A percentile compares a stretch with the other conserved stretches of the same genome.
phyloP scores from a whole-genome alignment of 2,888 invertebrate genomes.

The Yponomeuta sedellus region DNA sequence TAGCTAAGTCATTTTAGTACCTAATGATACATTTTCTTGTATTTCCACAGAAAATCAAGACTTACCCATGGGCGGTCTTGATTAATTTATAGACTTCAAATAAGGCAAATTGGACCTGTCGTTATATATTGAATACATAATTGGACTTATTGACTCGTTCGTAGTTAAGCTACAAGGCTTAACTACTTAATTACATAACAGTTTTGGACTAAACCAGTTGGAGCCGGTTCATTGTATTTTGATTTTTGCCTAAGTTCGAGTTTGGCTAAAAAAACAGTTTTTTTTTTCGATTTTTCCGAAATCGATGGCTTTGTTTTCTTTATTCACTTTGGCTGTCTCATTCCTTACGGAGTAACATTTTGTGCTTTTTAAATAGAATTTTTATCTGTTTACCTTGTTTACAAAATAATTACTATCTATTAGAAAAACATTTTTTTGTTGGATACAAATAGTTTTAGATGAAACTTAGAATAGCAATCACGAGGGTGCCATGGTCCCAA shows the following conservation, averaged over 20 bases:
- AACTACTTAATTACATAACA: conserved; percentile 4
- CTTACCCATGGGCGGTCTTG: conserved; percentile 11
- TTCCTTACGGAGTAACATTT: too few relatives aligned
- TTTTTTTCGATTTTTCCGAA: background rate
- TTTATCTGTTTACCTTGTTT: too few relatives aligned
- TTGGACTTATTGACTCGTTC: background rate
- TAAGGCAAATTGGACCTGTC: conserved; percentile 10
- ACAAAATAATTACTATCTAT: too few relatives aligned
- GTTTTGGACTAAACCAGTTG: background rate
- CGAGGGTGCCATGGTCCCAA: too few relatives aligned
- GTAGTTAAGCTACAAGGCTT: background rate
- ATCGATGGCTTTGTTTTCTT: too few relatives aligned
- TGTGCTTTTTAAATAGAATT: too few relatives aligned
- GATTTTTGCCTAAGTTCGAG: background rate
- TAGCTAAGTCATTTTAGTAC: too few relatives aligned
- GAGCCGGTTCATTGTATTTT: background rate
- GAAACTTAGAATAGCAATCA: too few relatives aligned
- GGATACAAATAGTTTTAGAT: too few relatives aligned
- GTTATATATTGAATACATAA: conserved; percentile 7
- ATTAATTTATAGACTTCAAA: conserved; percentile 14
- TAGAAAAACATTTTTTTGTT: too few relatives aligned
- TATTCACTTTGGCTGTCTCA: too few relatives aligned
- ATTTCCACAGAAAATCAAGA: background rate
- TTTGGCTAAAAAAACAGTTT: background rate
- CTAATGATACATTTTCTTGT: too few relatives aligned